Evolutionary conservation across 2,888 invertebrate genomes (phyloP).

Genomic region (Diaperis boleti): DNA sequence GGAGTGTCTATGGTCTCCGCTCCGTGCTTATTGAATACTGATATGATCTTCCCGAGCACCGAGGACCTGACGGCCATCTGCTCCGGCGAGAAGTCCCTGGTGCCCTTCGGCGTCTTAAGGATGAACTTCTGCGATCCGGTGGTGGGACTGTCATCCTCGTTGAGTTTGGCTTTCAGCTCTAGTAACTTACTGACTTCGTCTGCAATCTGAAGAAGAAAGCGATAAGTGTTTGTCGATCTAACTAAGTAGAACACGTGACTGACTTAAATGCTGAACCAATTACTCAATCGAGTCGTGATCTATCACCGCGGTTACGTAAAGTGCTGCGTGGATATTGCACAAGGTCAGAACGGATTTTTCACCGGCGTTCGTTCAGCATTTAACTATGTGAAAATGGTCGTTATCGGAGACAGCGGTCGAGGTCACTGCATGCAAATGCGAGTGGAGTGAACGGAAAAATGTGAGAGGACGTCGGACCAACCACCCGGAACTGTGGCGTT

Average conservation of each 20-base stretch:
- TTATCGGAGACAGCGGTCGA: too few relatives aligned
- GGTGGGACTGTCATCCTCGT: conserved; percentile 66
- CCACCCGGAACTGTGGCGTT: background rate
- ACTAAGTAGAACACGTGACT: background rate
- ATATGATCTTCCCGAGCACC: conserved; percentile 87
- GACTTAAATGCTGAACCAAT: conserved; percentile 14
- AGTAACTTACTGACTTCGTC: conserved; percentile 87
- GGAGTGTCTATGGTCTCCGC: conserved; percentile 99
- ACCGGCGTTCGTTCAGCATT: conserved; percentile 17
- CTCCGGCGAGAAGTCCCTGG: conserved; percentile 93
- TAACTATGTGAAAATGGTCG: too few relatives aligned
- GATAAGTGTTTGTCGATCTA: too few relatives aligned
- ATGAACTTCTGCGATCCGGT: conserved; percentile 76
- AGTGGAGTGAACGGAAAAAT: background rate
- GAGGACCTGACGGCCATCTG: conserved; percentile 94
- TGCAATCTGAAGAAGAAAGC: conserved; percentile 78
- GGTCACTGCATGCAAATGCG: too few relatives aligned
- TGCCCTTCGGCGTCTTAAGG: conserved; percentile 93
- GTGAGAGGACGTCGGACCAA: too few relatives aligned
- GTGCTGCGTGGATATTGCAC: background rate
- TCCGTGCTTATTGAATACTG: conserved; percentile 95
- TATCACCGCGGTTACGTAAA: conserved; percentile 1
- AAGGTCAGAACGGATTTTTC: background rate
- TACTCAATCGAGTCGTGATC: background rate
- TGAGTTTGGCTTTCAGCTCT: conserved; percentile 81